Evolutionary conservation across 1,140 invertebrate species (phyloP), one percentile per base, ranked within the genome.

Genomic region (Acyrthosiphon pisum): DNA sequence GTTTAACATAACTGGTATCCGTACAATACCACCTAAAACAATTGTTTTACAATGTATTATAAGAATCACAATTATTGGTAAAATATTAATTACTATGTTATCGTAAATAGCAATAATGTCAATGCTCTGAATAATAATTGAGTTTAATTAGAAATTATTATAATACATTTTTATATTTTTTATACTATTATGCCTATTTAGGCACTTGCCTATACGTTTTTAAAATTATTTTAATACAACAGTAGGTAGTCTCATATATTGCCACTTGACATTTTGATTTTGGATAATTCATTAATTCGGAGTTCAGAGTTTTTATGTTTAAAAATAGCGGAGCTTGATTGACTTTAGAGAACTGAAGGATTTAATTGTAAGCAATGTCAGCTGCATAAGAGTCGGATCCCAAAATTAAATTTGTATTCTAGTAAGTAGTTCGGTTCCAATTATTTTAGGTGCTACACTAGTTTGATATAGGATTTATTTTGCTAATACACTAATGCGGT

Each of bases 1-100:
- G 95, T 98, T 98, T 37, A 98, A 93, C 18, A 96, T 94, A 93
- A 96, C 96, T 93, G 96, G 95, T 90, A 96, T 95, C 20, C 96
- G 95, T 0, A 95, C 96, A 94, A 97, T 96, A 14, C 96, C 96
- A 44, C 97, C 97, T 97, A 95, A 88, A 96, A 96, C 91, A 94
- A n/a, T 76, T 76, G n/a, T 68, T 30, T 68, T n/a, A 18, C n/a
- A 76, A 76, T n/a, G 14, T n/a, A 76, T 76, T 83, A 44, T 18
- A 37, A 88, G 1, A 87, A 93, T 44, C 41, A 53, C 7, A 83
- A 37, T 41, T 41, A 83, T 41, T 83, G 22, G n/a, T 35, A 22
- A 37, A 83, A 83, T 83, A 37, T 37, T 37, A 81, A 37, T 83
- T n/a, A 35, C 18, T 81, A 14, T 81, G 35, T 11, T 41, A 35